A percentile compares a stretch with the other conserved stretches of the same genome.
Evolutionary conservation across 2,888 invertebrate species (phyloP).

Genomic region (Dinocampus coccinellae): DNA sequence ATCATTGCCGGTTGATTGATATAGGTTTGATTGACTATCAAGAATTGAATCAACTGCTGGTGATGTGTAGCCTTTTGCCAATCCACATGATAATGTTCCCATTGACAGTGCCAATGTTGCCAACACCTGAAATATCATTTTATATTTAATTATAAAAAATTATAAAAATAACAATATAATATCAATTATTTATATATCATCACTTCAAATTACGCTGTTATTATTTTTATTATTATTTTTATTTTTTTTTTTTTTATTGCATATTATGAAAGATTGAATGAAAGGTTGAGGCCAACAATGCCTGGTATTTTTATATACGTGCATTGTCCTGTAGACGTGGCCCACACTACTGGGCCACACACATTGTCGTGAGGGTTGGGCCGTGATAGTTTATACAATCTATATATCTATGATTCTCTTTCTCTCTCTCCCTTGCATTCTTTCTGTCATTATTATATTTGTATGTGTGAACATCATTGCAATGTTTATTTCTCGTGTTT

Average conservation of each 20-base stretch:
- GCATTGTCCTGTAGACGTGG: background rate
- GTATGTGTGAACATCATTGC: background rate
- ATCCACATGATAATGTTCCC: conserved; percentile 83
- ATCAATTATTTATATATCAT: too few species aligned
- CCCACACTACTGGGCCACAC: background rate
- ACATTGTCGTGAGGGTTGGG: background rate
- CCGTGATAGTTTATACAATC: background rate
- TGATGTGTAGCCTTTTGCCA: conserved; percentile 87
- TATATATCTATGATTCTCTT: too few species aligned
- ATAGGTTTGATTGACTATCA: conserved; percentile 72
- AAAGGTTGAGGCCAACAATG: background rate
- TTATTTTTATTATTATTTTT: too few species aligned
- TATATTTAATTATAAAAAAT: too few species aligned
- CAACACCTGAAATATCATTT: conserved; percentile 79
- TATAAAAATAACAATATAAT: too few species aligned
- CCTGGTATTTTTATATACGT: background rate
- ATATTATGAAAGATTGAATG: background rate
- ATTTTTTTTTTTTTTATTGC: too few species aligned
- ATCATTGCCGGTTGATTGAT: conserved; percentile 61
- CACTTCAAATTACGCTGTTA: too few species aligned
- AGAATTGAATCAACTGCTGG: conserved; percentile 85
- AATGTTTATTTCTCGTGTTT: background rate
- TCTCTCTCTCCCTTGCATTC: too few species aligned
- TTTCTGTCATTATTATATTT: background rate
- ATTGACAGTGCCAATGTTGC: conserved; percentile 84